A percentile compares a stretch with the other conserved stretches of the same genome.
These are phyloP conservation scores for Hexactinellida sp. DNA, from an alignment of 37 sponge, comb jelly and placozoan species.

Conservation along the genomic window DNA sequence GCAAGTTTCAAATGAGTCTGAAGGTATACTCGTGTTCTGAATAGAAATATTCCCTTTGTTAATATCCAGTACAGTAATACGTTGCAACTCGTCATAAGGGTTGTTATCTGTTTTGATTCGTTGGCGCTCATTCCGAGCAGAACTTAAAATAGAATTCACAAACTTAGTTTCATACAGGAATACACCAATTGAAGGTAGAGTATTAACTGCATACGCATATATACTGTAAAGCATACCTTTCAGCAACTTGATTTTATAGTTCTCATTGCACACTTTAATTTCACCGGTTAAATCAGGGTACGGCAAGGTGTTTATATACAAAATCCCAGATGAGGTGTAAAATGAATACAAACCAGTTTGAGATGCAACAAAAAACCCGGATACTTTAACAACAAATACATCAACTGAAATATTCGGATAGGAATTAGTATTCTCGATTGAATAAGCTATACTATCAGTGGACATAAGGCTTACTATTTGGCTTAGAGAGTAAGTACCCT, in stretches of 20 bases:
- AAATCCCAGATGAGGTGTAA: slow-evolving; percentile 27
- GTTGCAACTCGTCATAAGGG: neutral
- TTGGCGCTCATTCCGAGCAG: neutral
- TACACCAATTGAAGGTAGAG: neutral
- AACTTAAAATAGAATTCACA: neutral
- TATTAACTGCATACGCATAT: neutral
- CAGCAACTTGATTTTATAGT: neutral
- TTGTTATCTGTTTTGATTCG: neutral
- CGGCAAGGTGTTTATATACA: neutral
- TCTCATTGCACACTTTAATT: neutral
- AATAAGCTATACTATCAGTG: neutral
- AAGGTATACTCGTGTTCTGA: neutral
- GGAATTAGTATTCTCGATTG: neutral
- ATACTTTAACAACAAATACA: neutral
- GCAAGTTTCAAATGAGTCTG: neutral
- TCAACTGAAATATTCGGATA: neutral
- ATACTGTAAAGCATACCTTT: neutral
- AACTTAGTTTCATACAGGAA: neutral
- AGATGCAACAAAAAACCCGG: slow-evolving; percentile 71
- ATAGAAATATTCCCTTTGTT: neutral
- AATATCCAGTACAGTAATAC: neutral
- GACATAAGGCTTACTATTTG: neutral
- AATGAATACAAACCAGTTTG: slow-evolving; percentile 42
- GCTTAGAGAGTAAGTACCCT: neutral
- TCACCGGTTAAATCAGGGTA: neutral